A percentile compares a stretch with the other conserved stretches of the same genome.
Conservation (phyloP, 2,797 vertebrate species). For the Rhinichthys osculus region DNA sequence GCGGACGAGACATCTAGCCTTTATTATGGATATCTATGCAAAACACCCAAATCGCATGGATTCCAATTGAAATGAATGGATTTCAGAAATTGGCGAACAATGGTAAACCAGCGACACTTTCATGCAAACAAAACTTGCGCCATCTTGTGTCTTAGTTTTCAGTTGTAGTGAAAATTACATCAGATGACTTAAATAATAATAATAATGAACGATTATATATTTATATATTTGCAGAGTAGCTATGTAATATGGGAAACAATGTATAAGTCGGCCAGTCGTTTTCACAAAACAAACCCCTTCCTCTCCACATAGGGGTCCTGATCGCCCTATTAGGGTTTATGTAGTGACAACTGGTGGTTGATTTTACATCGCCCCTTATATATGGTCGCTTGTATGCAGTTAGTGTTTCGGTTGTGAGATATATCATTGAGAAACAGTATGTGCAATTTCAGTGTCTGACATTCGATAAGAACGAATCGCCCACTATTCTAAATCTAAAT, state of each 20-base stretch:
- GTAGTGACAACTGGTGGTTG: background rate
- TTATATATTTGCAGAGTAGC: background rate
- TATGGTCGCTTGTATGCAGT: background rate
- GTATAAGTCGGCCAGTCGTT: background rate
- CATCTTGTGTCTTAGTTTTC: background rate
- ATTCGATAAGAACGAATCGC: background rate
- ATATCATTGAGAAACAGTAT: conserved; percentile 12
- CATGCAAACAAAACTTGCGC: background rate
- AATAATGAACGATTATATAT: background rate
- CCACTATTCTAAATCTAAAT: background rate
- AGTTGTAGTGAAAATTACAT: background rate
- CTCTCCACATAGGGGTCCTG: background rate
- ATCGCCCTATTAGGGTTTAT: background rate
- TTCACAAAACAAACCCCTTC: background rate
- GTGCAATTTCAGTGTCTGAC: conserved; percentile 22
- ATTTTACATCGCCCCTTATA: background rate
- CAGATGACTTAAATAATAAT: background rate
- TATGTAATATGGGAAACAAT: background rate
- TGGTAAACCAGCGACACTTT: background rate
- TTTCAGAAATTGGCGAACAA: background rate
- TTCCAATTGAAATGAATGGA: background rate
- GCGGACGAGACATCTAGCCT: too few species aligned
- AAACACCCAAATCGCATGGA: background rate
- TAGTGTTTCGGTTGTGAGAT: background rate
- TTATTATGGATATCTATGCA: too few species aligned